Conservation (phyloP, 1,140 invertebrate species). For the Eulimnadia texana region DNA sequence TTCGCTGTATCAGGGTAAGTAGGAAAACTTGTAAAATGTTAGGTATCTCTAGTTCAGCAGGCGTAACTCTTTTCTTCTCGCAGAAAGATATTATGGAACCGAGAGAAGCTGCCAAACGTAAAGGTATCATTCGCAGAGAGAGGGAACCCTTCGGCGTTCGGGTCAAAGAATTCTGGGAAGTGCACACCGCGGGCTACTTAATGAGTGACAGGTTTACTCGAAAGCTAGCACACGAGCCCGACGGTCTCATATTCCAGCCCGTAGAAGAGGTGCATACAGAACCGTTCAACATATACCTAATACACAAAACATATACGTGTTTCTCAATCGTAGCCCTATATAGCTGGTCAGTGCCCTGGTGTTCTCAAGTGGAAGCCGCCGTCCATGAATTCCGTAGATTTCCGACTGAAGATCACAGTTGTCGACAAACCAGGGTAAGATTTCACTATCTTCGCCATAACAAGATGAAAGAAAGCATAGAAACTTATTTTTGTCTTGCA, state of each 20-base stretch:
- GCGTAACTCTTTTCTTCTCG: slow-evolving; percentile 9
- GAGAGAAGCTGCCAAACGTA: slow-evolving; percentile 53
- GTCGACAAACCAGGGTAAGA: slow-evolving; percentile 55
- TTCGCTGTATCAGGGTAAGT: slow-evolving; percentile 52
- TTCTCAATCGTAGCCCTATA: slow-evolving; percentile 52
- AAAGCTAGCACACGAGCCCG: slow-evolving; percentile 80
- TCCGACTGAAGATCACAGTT: slow-evolving; percentile 65
- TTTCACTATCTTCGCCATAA: slow-evolving; percentile 1
- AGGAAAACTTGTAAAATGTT: not conserved
- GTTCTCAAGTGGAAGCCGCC: slow-evolving; percentile 97
- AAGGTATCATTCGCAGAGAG: slow-evolving; percentile 54
- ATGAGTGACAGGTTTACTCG: slow-evolving; percentile 73
- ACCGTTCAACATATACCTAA: not conserved
- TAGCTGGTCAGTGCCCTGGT: slow-evolving; percentile 58
- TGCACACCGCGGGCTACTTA: slow-evolving; percentile 49
- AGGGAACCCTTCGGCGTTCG: slow-evolving; percentile 76
- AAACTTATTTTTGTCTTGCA: slow-evolving; percentile 30
- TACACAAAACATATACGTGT: slow-evolving; percentile 17
- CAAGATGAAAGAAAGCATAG: slow-evolving; percentile 1
- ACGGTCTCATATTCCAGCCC: slow-evolving; percentile 96
- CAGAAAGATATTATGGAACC: slow-evolving; percentile 48
- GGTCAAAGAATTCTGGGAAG: slow-evolving; percentile 76
- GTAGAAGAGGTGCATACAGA: slow-evolving; percentile 43
- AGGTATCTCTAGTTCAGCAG: not conserved
- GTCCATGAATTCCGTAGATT: slow-evolving; percentile 88